phyloP scores from a whole-genome alignment of 2,113 vertebrate genomes.

The Thamnaconus septentrionalis region DNA sequence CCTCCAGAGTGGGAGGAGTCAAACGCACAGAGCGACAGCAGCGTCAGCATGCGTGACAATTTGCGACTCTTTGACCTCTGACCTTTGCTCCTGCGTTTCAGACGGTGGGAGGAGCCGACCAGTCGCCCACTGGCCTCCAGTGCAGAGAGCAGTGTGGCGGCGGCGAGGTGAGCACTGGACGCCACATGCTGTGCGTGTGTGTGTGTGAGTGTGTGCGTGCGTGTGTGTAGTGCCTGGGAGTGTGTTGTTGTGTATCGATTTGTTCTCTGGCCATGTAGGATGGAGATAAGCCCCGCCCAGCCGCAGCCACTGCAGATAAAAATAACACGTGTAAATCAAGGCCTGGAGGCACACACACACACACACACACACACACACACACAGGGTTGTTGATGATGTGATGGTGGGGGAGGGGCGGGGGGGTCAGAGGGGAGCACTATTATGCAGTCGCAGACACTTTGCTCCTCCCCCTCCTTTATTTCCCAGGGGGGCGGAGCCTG shows the following conservation, averaged over 20 bases:
- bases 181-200: too few relatives aligned
- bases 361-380: slow-evolving; percentile 12
- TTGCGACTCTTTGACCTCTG: too few relatives aligned
- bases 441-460: slow-evolving; percentile 8
- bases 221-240: neutral
- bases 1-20: too few relatives aligned
- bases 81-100: too few relatives aligned
- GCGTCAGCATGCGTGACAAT: too few relatives aligned
- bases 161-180: too few relatives aligned
- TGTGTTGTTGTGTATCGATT: slow-evolving; percentile 49
- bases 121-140: too few relatives aligned
- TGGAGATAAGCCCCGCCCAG: slow-evolving; percentile 65
- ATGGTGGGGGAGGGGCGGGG: neutral
- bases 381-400: slow-evolving; percentile 11
- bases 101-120: too few relatives aligned
- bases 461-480: slow-evolving; percentile 15
- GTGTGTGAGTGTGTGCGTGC: too few relatives aligned
- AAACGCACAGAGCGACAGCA: too few relatives aligned
- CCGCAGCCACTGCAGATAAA: slow-evolving; percentile 46
- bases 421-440: slow-evolving; percentile 32
- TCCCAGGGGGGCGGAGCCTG: neutral
- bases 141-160: too few relatives aligned
- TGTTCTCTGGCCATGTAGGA: slow-evolving; percentile 58
- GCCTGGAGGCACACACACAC: slow-evolving; percentile 17
- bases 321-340: slow-evolving; percentile 61